phyloP scores from a whole-genome alignment of 2,888 invertebrate species.

The Agrypnus murinus region DNA sequence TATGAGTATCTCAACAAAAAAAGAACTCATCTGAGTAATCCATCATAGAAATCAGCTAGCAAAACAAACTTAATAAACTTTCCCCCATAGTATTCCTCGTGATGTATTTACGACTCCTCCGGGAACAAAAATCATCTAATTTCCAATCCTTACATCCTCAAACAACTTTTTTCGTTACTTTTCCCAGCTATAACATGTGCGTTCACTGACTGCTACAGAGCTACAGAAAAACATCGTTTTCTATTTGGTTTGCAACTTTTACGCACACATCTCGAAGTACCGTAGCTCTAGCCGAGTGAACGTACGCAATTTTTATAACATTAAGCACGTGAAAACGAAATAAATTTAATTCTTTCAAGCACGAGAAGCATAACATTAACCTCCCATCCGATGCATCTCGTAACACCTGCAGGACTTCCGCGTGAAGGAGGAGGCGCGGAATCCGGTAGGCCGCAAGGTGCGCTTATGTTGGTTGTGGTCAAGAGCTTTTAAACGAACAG shows the following conservation, averaged over 20 bases:
- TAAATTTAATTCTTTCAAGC: slow-evolving; percentile 13
- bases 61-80: slow-evolving; percentile 9
- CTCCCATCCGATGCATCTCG: slow-evolving; percentile 15
- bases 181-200: not conserved
- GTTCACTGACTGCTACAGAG: too few species aligned
- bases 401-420: slow-evolving; percentile 52
- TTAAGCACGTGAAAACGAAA: slow-evolving; percentile 10
- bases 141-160: not conserved
- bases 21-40: too few species aligned
- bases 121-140: not conserved
- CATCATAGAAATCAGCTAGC: too few species aligned
- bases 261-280: slow-evolving; percentile 16
- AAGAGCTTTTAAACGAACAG: slow-evolving; percentile 1
- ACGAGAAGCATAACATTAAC: slow-evolving; percentile 23
- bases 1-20: too few species aligned
- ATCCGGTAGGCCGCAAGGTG: slow-evolving; percentile 57
- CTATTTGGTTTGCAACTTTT: slow-evolving; percentile 10
- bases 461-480: slow-evolving; percentile 39
- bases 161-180: slow-evolving; percentile 2
- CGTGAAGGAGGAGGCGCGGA: slow-evolving; percentile 56
- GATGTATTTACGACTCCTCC: slow-evolving; percentile 1
- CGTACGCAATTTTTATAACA: slow-evolving; percentile 15
- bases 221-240: not conserved
- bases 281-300: slow-evolving; percentile 15
- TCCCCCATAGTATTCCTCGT: slow-evolving; percentile 2